phyloP scores from a whole-genome alignment of 2,113 vertebrate genomes.

The Gila orcuttii region DNA sequence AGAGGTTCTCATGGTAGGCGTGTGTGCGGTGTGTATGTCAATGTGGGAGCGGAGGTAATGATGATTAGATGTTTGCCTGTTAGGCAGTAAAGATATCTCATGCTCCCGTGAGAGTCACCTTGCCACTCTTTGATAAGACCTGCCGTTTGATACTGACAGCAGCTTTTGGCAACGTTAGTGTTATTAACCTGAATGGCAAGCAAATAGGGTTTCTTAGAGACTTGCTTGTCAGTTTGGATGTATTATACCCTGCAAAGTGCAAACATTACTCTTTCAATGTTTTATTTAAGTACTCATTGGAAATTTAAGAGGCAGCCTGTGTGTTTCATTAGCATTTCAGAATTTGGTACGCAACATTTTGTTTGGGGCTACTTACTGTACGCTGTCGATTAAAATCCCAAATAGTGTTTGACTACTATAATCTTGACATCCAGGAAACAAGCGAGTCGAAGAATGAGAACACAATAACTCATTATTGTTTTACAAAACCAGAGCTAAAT shows the following conservation, averaged over 20 bases:
- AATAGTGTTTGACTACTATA: background rate
- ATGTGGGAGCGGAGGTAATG: conserved; percentile 24
- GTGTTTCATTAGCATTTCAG: background rate
- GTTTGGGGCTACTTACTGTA: background rate
- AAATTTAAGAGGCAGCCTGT: background rate
- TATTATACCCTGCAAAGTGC: background rate
- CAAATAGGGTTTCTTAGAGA: background rate
- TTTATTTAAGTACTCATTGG: background rate
- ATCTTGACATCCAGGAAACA: background rate
- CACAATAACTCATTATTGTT: background rate
- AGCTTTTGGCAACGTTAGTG: background rate
- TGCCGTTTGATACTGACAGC: conserved; percentile 12
- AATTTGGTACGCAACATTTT: background rate
- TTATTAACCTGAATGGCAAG: background rate
- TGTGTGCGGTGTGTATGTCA: background rate
- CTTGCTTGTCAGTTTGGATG: background rate
- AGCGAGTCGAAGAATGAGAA: background rate
- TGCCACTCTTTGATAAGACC: conserved; percentile 27
- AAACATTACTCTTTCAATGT: background rate
- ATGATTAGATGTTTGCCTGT: conserved; percentile 43
- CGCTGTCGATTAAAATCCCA: background rate
- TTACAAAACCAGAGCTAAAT: background rate
- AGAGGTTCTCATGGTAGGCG: background rate
- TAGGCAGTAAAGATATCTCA: conserved; percentile 35
- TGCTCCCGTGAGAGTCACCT: background rate